These are phyloP conservation scores for Apostichopus japonicus DNA, from an alignment of 35 echinoderm and acorn worm species.

Conservation along the genomic window DNA sequence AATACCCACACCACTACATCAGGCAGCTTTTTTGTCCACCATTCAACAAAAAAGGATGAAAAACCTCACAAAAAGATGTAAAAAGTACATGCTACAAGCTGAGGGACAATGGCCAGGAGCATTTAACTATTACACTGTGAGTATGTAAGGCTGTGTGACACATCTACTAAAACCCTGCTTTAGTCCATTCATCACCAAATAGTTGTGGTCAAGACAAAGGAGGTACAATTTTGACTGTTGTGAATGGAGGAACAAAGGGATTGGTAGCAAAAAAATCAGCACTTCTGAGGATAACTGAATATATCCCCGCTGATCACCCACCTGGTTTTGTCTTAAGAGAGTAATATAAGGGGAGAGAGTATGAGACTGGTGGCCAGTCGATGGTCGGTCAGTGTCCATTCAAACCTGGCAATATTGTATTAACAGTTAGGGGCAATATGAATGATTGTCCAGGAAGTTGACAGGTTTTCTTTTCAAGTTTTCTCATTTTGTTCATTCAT, in stretches of 20 bases:
- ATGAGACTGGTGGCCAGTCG: background rate
- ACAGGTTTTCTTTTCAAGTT: background rate
- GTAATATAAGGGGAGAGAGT: background rate
- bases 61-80: too few species aligned
- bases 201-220: slow-evolving; percentile 35
- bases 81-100: too few species aligned
- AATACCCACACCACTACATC: too few species aligned
- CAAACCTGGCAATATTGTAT: too few species aligned
- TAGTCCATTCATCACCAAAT: background rate
- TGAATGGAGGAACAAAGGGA: background rate
- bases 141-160: background rate
- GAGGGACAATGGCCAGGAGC: background rate
- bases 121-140: background rate
- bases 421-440: too few species aligned
- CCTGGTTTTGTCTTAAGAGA: background rate
- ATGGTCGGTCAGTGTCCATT: background rate
- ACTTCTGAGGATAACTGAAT: background rate
- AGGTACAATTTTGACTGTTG: background rate
- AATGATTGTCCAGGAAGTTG: background rate
- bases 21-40: too few species aligned
- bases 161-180: background rate
- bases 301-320: background rate
- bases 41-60: too few species aligned
- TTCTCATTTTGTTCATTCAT: too few species aligned
- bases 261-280: background rate